Evolutionary conservation across 2,888 invertebrate genomes (phyloP), one percentile per base, ranked within the genome.

Genomic region (Hypolimnas misippus): DNA sequence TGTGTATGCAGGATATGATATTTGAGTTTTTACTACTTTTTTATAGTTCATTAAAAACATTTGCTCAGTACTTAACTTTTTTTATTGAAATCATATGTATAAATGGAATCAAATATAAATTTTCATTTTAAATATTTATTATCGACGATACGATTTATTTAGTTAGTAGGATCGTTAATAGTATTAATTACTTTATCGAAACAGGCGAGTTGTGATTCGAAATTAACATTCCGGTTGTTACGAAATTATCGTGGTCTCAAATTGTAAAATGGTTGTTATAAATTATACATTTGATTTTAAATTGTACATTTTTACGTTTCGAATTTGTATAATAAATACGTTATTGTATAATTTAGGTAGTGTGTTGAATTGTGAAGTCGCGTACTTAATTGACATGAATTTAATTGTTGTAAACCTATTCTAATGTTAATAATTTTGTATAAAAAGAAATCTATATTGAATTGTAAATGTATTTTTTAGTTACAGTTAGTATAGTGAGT

Each of bases 211-310:
- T 81, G 83, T 86, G 81, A 83, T 83, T 81, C 77, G 76, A 82
- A 83, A 83, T 82, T 81, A 68, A 84, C 88, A 88, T 87, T 88
- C 87, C 88, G 75, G 72, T 82, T 77, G 73, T 77, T 76, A 76
- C 76, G 59, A 77, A 77, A 79, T 78, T 79, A 74, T 79, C 77
- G 72, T 83, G 87, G 86, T 87, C 84, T 87, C 83, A 86, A 77
- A 81, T 62, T 64, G 31, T 62, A 50, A 56, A 59, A 54, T 59
- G 67, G 67, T 67, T 67, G 67, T 67, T 62, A 51, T 29, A 35
- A 63, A 46, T 57, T 63, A 52, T 61, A 33, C 38, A 44, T 42
- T 25, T 38, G 31, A 29, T 58, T 49, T 53, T 57, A n/a, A n/a
- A n/a, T n/a, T n/a, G n/a, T n/a, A n/a, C 56, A 33, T 25, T 21